Base-by-base conservation (phyloP, 2,113 vertebrate genomes). In the Symphodus melops region DNA sequence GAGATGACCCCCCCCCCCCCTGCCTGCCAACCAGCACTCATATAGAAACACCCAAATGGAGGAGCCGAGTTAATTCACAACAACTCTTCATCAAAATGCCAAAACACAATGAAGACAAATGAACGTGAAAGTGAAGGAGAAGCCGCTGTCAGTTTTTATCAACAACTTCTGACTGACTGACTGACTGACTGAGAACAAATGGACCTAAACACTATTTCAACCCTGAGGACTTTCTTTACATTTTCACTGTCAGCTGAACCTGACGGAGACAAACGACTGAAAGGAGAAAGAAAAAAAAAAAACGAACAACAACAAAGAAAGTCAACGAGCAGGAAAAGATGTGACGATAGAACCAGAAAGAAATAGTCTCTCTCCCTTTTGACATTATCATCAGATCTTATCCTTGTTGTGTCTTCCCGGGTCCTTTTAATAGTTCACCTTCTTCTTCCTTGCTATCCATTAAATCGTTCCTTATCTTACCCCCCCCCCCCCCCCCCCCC, bases 41-140 rank as follows among this genome's bases (percentile, higher is more conserved):
- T 41, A 33, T 1, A 16, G 11, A 3, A 13, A 1, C n/a, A 19
- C 21, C 65, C 76, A 73, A 73, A 76, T 19, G n/a, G 42, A 49
- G 62, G 44, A 12, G 63, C 42, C 25, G 54, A 10, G 36, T 62
- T 65, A 6, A 14, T 9, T 13, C 57, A n/a, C 39, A 37, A 23
- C 41, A 55, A n/a, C 51, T 48, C 72, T 37, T 72, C 46, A 53
- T 75, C 65, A 65, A 46, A 16, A 20, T 9, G 44, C 37, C 64
- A 60, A 13, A 4, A 10, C 14, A 10, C 19, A 52, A 42, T 9
- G 41, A 36, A 11, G 54, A 28, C 23, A 7, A 17, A 2, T 48
- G 17, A 10, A 6, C 46, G 17, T 33, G 28, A 17, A 10, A 12
- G n/a, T 8, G 7, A 54, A 36, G 64, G 19, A 33, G 36, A n/a